These are phyloP conservation scores for Pyxicephalus adspersus DNA, from an alignment of 2,113 vertebrate species.

Conservation along the genomic window DNA sequence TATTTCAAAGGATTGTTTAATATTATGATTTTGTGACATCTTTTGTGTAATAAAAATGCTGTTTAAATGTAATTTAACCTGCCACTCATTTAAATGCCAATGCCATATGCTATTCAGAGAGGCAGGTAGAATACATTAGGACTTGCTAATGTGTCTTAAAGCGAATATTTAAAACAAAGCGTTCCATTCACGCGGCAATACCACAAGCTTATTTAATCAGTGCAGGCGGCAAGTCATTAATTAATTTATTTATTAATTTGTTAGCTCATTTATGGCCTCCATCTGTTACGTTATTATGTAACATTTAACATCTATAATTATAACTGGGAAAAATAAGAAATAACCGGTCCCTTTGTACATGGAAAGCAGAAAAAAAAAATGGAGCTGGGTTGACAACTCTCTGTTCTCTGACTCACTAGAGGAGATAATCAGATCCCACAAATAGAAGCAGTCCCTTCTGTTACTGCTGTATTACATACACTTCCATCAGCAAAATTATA, in stretches of 20 bases:
- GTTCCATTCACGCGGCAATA: constrained; percentile 11
- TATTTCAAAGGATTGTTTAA: no score
- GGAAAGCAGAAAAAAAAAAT: neutral
- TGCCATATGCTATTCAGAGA: constrained; percentile 18
- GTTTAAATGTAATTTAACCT: constrained; percentile 23
- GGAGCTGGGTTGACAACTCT: neutral
- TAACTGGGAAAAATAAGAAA: constrained; percentile 15
- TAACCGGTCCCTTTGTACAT: constrained; percentile 1
- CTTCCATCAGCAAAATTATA: constrained; percentile 11
- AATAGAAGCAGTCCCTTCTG: constrained; percentile 19
- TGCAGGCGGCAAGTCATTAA: constrained; percentile 25
- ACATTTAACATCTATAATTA: constrained; percentile 37
- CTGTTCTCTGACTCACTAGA: constrained; percentile 25
- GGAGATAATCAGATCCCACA: constrained; percentile 33
- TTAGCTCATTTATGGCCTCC: constrained; percentile 27
- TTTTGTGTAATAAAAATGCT: neutral
- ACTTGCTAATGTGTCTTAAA: constrained; percentile 43
- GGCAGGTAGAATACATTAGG: constrained; percentile 33
- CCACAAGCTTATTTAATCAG: constrained; percentile 41
- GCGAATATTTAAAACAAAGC: constrained; percentile 13
- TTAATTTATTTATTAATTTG: constrained; percentile 42
- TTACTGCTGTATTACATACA: constrained; percentile 6
- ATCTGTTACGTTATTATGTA: constrained; percentile 47
- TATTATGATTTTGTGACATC: no score
- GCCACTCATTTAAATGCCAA: constrained; percentile 32